A percentile compares a stretch with the other conserved stretches of the same genome.
Evolutionary conservation across 2,797 vertebrate species (phyloP).

Genomic region (Scarus forsteni): DNA sequence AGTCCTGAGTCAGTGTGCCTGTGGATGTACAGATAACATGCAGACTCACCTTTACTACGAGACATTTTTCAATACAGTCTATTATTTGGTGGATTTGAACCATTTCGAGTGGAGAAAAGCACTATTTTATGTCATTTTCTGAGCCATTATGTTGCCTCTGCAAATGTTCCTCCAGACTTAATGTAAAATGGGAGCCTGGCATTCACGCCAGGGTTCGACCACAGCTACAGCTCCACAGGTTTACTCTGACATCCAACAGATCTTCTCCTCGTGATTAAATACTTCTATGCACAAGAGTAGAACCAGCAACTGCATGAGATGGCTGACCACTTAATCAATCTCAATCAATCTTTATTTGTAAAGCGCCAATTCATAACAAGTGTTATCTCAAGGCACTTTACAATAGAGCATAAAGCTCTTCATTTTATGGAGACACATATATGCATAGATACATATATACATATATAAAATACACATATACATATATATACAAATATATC

Average conservation of each 20-base stretch:
- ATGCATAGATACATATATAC: too few relatives aligned
- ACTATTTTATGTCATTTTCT: conserved; percentile 1
- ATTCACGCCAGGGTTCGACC: background rate
- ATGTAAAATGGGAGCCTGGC: background rate
- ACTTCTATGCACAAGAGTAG: too few relatives aligned
- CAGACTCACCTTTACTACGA: background rate
- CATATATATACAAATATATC: too few relatives aligned
- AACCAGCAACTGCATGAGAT: too few relatives aligned
- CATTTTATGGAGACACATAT: too few relatives aligned
- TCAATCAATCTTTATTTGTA: too few relatives aligned
- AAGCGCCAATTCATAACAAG: too few relatives aligned
- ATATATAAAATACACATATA: too few relatives aligned
- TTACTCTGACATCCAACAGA: background rate
- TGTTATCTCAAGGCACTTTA: too few relatives aligned
- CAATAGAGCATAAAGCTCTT: too few relatives aligned
- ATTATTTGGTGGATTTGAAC: background rate
- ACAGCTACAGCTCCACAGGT: background rate
- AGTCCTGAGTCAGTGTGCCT: background rate
- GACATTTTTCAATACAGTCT: background rate
- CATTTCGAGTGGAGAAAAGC: background rate
- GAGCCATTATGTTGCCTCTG: background rate
- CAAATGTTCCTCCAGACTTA: background rate
- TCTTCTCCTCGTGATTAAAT: too few relatives aligned
- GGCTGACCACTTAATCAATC: too few relatives aligned
- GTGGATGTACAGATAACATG: conserved; percentile 1